These are phyloP conservation scores for Microctonus hyperodae DNA, from an alignment of 2,888 invertebrate species.

Conservation along the genomic window DNA sequence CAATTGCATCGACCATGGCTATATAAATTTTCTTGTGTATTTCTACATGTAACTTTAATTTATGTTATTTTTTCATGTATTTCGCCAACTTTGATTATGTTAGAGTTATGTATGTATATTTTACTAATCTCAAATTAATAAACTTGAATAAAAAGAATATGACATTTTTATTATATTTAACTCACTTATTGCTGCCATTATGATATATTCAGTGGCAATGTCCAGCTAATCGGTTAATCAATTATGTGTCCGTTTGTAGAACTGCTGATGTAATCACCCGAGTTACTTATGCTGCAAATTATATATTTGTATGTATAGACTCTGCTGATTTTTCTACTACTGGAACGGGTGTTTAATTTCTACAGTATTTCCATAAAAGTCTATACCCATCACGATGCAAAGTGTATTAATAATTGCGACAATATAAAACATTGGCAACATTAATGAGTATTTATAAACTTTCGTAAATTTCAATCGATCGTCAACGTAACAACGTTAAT, in stretches of 20 bases:
- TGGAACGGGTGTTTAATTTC: background rate
- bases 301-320: too few species aligned
- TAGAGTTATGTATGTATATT: background rate
- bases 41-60: background rate
- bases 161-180: background rate
- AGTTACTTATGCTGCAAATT: too few species aligned
- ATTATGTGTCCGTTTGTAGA: background rate
- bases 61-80: background rate
- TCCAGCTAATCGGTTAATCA: background rate
- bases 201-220: background rate
- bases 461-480: too few species aligned
- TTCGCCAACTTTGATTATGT: background rate
- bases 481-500: too few species aligned
- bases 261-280: background rate
- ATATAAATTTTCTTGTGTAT: background rate
- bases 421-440: background rate
- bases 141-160: background rate
- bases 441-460: background rate
- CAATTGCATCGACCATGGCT: too few species aligned
- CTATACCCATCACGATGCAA: background rate
- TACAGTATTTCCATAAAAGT: too few species aligned
- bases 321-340: background rate
- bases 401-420: background rate
- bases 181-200: background rate
- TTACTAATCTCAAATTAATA: background rate